Percentiles rank a stretch among this genome's conserved stretches.
phyloP scores from a whole-genome alignment of 2,113 vertebrate genomes.

The Sula dactylatra region DNA sequence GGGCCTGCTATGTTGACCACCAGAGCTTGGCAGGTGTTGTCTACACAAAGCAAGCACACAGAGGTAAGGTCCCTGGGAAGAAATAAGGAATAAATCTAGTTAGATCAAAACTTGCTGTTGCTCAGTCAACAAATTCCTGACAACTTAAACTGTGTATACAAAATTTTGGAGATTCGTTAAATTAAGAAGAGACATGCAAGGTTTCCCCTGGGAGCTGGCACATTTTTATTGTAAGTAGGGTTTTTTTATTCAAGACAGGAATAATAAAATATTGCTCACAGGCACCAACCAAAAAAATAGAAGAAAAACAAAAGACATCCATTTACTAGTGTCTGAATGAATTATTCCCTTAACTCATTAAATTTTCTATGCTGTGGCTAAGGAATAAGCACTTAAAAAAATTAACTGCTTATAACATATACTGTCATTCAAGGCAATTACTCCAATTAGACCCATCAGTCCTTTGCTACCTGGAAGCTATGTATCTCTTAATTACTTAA shows the following conservation, averaged over 20 bases:
- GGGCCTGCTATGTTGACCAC: background rate
- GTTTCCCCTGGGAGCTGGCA: background rate
- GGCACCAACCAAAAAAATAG: background rate
- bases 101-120: background rate
- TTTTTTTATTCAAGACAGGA: background rate
- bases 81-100: background rate
- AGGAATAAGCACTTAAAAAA: conserved; percentile 24
- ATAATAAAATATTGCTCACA: background rate
- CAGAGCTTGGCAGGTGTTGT: background rate
- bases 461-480: background rate
- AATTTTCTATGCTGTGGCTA: background rate
- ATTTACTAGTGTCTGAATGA: background rate
- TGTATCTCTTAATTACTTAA: background rate
- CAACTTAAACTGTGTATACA: background rate
- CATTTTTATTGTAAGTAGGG: background rate
- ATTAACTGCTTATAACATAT: background rate
- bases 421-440: background rate
- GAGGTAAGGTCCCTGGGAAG: background rate
- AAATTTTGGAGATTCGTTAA: background rate
- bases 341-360: background rate
- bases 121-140: background rate
- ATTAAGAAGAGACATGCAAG: background rate
- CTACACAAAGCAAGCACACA: background rate
- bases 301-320: background rate
- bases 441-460: background rate